Evolutionary conservation across 1,140 invertebrate genomes (phyloP), one percentile per base, ranked within the genome.

Genomic region (Philotrypesis tridentata): DNA sequence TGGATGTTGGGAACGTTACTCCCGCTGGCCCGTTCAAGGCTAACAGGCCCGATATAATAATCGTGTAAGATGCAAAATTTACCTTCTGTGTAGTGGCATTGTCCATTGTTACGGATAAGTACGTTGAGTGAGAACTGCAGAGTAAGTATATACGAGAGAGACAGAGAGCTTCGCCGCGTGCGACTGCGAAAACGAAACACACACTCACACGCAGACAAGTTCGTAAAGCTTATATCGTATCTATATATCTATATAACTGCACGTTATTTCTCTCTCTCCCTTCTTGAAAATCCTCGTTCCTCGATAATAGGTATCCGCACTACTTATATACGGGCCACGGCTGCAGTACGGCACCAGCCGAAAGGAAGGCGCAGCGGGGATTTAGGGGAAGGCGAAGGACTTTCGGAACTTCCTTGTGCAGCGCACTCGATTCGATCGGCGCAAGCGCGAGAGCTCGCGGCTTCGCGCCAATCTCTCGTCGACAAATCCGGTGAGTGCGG

Each of bases 41-140:
- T n/a, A 17, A 21, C 21, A 6, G 21, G 21, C 21, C 48, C 14
- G 14, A n/a, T n/a, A 5, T 3, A 55, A 55, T 55, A 55, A 55
- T n/a, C 21, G 48, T 21, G 48, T 55, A 55, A 27, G 14, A 11
- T 40, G n/a, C 33, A 27, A 60, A 68, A 65, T 55, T 82, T 82
- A 82, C 75, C 81, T 78, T 78, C 68, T 82, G 67, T 25, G 68
- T 48, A 60, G 61, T 75, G 25, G 55, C 68, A 37, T 77, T 82
- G 25, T 77, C 81, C 81, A 82, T 82, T 67, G 72, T 82, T 82
- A n/a, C 48, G 9, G 11, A 65, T 27, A 29, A 7, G 23, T 65
- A n/a, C 55, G 55, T 60, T n/a, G 55, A 60, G 55, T 60, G n/a
- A n/a, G n/a, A n/a, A n/a, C n/a, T n/a, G n/a, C n/a, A n/a, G n/a